These are phyloP conservation scores for Rallus limicola DNA, from an alignment of 2,113 vertebrate genomes.

Conservation along the genomic window DNA sequence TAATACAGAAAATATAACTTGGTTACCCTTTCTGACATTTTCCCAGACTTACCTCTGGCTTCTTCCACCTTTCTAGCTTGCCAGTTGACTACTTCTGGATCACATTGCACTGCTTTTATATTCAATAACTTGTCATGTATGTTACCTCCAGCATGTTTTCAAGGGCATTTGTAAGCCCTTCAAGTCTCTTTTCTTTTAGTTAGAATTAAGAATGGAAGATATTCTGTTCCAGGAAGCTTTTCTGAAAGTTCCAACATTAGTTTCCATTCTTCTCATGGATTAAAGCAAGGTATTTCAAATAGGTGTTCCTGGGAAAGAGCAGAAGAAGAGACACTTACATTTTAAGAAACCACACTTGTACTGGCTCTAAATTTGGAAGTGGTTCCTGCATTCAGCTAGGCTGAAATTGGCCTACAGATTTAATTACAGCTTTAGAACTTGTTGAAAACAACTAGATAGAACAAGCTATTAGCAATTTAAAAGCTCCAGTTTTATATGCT, in stretches of 20 bases:
- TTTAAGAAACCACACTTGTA: background rate
- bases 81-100: background rate
- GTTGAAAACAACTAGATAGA: background rate
- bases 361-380: background rate
- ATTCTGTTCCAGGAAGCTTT: background rate
- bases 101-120: background rate
- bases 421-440: background rate
- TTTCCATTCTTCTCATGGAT: background rate
- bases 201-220: background rate
- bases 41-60: background rate
- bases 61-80: background rate
- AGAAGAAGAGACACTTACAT: background rate
- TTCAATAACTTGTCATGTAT: background rate
- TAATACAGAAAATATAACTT: background rate
- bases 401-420: background rate
- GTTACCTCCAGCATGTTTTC: background rate
- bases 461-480: background rate
- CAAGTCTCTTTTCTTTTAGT: background rate
- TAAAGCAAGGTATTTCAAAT: background rate
- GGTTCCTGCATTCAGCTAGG: background rate
- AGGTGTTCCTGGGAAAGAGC: background rate
- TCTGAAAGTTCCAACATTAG: background rate
- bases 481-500: background rate
- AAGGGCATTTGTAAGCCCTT: background rate
- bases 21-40: background rate